Base-by-base conservation (phyloP, 2,113 vertebrate species). In the Gavialis gangeticus region DNA sequence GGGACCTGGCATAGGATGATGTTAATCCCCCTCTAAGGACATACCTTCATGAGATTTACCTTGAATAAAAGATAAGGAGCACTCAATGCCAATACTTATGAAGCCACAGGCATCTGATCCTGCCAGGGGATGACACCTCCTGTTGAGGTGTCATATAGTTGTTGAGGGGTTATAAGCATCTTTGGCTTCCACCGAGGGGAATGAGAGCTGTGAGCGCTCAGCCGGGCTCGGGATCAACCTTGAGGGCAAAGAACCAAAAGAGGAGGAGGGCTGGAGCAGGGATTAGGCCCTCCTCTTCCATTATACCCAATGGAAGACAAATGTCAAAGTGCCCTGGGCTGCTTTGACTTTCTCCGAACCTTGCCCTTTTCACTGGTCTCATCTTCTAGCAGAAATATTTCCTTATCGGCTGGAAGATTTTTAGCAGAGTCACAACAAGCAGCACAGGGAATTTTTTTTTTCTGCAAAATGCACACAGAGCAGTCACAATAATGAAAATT, bases 1-100 rank as follows among this genome's bases (percentile, higher is more conserved):
- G 0, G 66, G 56, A 1, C 0, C 21, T 10, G 30, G 21, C 6
- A 8, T 57, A 56, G n/a, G 8, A 28, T 78, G 25, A 30, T 58
- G n/a, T 13, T 30, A 69, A 69, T 69, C 66, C n/a, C 19, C 18
- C 66, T 34, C 30, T 21, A 34, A 12, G 17, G 64, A 19, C 64
- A 67, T 30, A 67, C 9, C 46, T 46, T 46, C 46, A 46, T 46
- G 46, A 2, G 46, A 46, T 46, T 46, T 46, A 46, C 46, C 46
- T 46, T 46, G 46, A 46, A 46, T 46, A 46, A 46, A 46, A 46
- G 46, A 9, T 46, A 46, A 46, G 46, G 46, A 46, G 46, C 46
- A 46, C 46, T 46, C 46, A 8, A 46, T 46, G 46, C 8, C 46
- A 46, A 46, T 46, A 69, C n/a, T 21, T 19, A 9, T 7, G 66